Evolutionary conservation across 2,888 invertebrate genomes (phyloP).

Genomic region (Pocota personata): DNA sequence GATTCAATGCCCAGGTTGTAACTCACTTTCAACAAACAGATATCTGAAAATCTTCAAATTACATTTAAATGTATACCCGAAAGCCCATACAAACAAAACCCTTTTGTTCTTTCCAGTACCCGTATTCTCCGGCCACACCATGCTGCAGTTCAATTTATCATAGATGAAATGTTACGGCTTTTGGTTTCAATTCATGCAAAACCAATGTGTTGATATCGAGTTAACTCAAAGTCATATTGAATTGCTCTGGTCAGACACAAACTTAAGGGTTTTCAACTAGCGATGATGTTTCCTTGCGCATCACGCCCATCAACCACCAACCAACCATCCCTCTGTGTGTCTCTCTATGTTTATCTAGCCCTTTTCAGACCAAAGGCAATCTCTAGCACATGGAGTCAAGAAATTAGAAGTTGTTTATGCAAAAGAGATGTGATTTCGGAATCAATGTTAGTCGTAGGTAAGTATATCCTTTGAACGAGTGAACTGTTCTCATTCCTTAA

Average conservation of each 20-base stretch:
- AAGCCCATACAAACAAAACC: constrained; percentile 34
- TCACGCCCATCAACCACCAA: constrained; percentile 38
- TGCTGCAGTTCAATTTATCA: constrained; percentile 57
- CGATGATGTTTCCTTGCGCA: constrained; percentile 52
- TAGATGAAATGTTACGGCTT: constrained; percentile 64
- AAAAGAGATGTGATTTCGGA: constrained; percentile 67
- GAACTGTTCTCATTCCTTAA: constrained; percentile 45
- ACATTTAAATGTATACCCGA: constrained; percentile 27
- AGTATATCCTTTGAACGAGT: constrained; percentile 38
- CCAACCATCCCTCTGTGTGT: not conserved
- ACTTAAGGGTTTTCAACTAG: constrained; percentile 55
- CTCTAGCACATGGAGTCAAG: constrained; percentile 47
- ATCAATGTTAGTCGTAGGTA: constrained; percentile 48
- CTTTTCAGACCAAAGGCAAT: constrained; percentile 17
- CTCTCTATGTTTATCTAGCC: constrained; percentile 11
- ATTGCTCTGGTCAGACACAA: constrained; percentile 66
- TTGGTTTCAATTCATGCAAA: constrained; percentile 57
- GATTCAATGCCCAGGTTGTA: not conserved
- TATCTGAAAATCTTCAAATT: constrained; percentile 33
- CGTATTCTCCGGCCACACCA: not conserved
- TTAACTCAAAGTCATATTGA: constrained; percentile 72
- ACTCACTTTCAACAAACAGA: not conserved
- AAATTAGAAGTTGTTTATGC: constrained; percentile 73
- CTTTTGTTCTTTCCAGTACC: constrained; percentile 20
- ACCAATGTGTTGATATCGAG: constrained; percentile 70